A percentile compares a stretch with the other conserved stretches of the same genome.
Evolutionary conservation across 2,113 vertebrate species (phyloP).

Genomic region (Bos javanicus): DNA sequence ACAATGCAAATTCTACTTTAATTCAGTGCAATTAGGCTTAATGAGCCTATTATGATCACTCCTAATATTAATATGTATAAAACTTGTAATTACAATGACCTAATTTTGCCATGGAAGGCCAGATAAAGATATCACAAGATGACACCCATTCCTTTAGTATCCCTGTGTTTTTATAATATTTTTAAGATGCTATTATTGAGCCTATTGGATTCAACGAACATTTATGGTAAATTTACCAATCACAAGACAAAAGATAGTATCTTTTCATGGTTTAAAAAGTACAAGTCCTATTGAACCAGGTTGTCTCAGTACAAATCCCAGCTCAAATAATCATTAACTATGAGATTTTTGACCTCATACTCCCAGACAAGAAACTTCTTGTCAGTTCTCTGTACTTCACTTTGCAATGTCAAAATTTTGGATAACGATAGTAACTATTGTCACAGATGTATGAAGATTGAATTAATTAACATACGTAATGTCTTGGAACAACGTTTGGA

Average conservation of each 20-base stretch:
- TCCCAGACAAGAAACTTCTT: background rate
- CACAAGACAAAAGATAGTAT: background rate
- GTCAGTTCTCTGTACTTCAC: background rate
- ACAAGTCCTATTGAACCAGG: background rate
- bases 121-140: background rate
- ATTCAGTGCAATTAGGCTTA: slow-evolving; percentile 36
- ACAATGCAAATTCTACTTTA: slow-evolving; percentile 35
- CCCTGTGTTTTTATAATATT: background rate
- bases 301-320: background rate
- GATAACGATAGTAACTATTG: slow-evolving; percentile 20
- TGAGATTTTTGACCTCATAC: background rate
- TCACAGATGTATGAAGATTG: background rate
- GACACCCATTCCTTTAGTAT: background rate
- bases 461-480: slow-evolving; percentile 49
- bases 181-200: background rate
- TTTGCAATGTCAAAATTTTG: slow-evolving; percentile 27
- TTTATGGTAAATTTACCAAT: background rate
- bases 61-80: background rate
- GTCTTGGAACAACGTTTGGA: background rate
- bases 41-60: background rate
- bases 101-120: background rate
- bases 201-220: background rate
- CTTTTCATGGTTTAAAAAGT: background rate
- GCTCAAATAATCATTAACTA: background rate
- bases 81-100: background rate